phyloP scores from a whole-genome alignment of 2,888 invertebrate genomes.

The Drosophila mettleri region DNA sequence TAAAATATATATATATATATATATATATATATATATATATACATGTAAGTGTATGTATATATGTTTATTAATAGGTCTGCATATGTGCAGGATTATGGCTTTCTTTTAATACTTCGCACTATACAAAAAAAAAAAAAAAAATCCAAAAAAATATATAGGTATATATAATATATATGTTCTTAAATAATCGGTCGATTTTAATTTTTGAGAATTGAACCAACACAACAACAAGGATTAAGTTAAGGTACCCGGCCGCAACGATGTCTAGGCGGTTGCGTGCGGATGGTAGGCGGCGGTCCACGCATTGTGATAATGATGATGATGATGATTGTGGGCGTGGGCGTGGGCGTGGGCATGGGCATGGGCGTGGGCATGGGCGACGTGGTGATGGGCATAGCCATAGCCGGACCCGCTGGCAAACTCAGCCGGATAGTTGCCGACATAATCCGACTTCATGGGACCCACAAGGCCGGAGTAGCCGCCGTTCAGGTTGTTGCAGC shows the following conservation, averaged over 20 bases:
- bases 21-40: slow-evolving; percentile 6
- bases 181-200: not conserved
- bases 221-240: slow-evolving; percentile 30
- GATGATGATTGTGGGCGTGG: slow-evolving; percentile 51
- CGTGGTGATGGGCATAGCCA: slow-evolving; percentile 51
- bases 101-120: slow-evolving; percentile 50
- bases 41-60: slow-evolving; percentile 1
- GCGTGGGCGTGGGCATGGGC: slow-evolving; percentile 49
- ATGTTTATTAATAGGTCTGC: slow-evolving; percentile 13
- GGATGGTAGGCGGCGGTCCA: slow-evolving; percentile 82
- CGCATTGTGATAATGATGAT: slow-evolving; percentile 70
- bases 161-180: not conserved
- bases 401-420: slow-evolving; percentile 67
- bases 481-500: slow-evolving; percentile 28
- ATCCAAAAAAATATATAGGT: not conserved
- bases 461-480: slow-evolving; percentile 65
- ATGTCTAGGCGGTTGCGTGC: slow-evolving; percentile 64
- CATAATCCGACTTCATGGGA: slow-evolving; percentile 80
- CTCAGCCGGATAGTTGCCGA: slow-evolving; percentile 69
- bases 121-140: slow-evolving; percentile 20
- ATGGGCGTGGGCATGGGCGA: slow-evolving; percentile 54
- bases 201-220: slow-evolving; percentile 11
- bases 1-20: slow-evolving; percentile 1
- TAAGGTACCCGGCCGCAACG: slow-evolving; percentile 15
- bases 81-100: slow-evolving; percentile 38